Evolutionary conservation across 2,888 invertebrate species (phyloP), one percentile per base, ranked within the genome.

Genomic region (Calephelis perditalis): DNA sequence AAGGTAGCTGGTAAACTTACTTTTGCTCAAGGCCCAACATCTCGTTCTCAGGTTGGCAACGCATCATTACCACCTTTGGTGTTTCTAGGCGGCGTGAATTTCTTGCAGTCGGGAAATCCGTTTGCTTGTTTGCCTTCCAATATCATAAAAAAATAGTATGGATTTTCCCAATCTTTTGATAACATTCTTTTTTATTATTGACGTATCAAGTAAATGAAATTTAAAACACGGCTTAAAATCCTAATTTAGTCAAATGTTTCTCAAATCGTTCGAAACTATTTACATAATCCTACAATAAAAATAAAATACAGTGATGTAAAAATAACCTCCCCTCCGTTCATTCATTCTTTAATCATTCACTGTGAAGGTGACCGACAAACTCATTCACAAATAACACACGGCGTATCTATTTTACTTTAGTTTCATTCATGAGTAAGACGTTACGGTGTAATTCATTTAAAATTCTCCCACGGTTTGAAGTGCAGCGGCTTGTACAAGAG

Each of bases 361-460:
- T 59, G 67, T 65, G 70, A 75, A 73, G 73, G 81, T 52, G 52
- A 52, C 52, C n/a, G 46, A 46, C 46, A 52, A 52, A 52, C 35
- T 52, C 52, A 52, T 52, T 52, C 52, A 52, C 52, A 52, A 59
- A 60, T 60, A 56, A 56, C 56, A 59, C 52, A 55, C 56, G 46
- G 36, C 73, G 71, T 69, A 40, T 72, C 73, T 73, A 72, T 70
- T 73, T 73, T 76, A 72, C 71, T 77, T 82, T 79, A 80, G 74
- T 75, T 82, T 81, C 86, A 86, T 87, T 88, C 83, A 86, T 77
- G 73, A 79, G 77, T 81, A 79, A 78, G 75, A 72, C 72, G 79
- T 79, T 77, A 78, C 77, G 79, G 77, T 56, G 76, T 76, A 77
- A 78, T 78, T 82, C 75, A 49, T 58, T 58, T 44, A 43, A 58